A percentile compares a stretch with the other conserved stretches of the same genome.
These are phyloP conservation scores for Gymnogyps californianus DNA, from an alignment of 2,113 vertebrate species.

Conservation along the genomic window DNA sequence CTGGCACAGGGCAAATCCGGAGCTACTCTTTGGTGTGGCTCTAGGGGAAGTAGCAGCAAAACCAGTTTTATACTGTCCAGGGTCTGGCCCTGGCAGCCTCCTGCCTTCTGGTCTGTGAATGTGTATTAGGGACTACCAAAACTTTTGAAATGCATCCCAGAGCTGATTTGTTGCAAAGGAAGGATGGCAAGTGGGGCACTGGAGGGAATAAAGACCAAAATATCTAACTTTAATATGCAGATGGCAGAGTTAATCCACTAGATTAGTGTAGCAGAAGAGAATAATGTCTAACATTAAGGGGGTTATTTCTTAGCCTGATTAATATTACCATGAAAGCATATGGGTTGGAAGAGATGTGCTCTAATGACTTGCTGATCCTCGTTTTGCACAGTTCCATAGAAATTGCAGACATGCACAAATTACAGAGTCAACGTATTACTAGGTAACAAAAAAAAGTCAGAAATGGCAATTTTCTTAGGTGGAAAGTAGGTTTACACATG, in stretches of 20 bases:
- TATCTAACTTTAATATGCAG: background rate
- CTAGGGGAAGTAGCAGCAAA: background rate
- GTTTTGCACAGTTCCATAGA: background rate
- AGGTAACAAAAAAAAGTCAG: background rate
- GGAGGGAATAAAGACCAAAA: background rate
- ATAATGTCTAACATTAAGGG: background rate
- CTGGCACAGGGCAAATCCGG: background rate
- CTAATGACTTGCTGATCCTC: background rate
- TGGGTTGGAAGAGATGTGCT: background rate
- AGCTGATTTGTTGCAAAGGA: background rate
- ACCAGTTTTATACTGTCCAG: fast-evolving
- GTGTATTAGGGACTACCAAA: background rate
- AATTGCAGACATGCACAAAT: background rate
- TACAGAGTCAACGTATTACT: background rate
- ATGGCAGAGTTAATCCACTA: background rate
- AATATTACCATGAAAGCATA: background rate
- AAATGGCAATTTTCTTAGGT: background rate
- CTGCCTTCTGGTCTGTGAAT: background rate
- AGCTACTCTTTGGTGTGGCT: background rate
- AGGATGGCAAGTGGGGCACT: background rate
- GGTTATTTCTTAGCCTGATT: background rate
- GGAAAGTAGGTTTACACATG: background rate
- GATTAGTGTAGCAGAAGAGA: slow-evolving; percentile 28
- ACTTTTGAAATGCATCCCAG: background rate
- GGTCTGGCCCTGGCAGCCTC: background rate